Evolutionary conservation across 2,888 invertebrate species (phyloP).

Genomic region (Julus scandinavius): DNA sequence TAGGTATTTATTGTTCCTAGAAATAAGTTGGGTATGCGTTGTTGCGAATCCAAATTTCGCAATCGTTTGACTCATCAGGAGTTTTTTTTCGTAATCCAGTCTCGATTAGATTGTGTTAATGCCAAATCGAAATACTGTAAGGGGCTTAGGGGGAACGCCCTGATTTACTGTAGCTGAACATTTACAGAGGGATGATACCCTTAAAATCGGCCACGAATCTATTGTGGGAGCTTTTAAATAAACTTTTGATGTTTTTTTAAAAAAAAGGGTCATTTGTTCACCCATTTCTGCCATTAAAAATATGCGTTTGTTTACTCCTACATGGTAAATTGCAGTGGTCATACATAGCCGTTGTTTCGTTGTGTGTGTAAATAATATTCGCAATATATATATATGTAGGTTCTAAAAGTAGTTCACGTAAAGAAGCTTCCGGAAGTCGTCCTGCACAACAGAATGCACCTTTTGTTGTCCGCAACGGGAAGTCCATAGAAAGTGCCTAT

Average conservation of each 20-base stretch:
- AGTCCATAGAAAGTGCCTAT: slow-evolving; percentile 47
- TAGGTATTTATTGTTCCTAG: background rate
- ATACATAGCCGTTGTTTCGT: too few species aligned
- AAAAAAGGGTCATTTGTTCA: background rate
- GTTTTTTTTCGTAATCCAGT: background rate
- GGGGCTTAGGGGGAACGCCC: background rate
- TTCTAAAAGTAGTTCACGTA: slow-evolving; percentile 51
- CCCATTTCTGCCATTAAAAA: background rate
- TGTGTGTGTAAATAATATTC: too few species aligned
- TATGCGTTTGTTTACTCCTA: slow-evolving; percentile 1
- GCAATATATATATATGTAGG: too few species aligned
- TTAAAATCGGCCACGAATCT: too few species aligned
- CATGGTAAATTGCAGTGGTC: background rate
- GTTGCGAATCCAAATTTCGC: background rate
- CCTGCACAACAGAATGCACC: slow-evolving; percentile 46
- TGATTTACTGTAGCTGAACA: too few species aligned
- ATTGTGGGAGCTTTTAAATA: too few species aligned
- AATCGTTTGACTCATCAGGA: background rate
- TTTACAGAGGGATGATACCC: too few species aligned
- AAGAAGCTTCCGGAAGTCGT: slow-evolving; percentile 52
- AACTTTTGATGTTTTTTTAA: too few species aligned
- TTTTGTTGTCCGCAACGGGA: slow-evolving; percentile 47
- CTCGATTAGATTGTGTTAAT: background rate
- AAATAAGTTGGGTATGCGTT: background rate
- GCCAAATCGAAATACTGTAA: background rate